Evolutionary conservation across 1,140 invertebrate genomes (phyloP), one percentile per base, ranked within the genome.

Genomic region (Helicoverpa armigera): DNA sequence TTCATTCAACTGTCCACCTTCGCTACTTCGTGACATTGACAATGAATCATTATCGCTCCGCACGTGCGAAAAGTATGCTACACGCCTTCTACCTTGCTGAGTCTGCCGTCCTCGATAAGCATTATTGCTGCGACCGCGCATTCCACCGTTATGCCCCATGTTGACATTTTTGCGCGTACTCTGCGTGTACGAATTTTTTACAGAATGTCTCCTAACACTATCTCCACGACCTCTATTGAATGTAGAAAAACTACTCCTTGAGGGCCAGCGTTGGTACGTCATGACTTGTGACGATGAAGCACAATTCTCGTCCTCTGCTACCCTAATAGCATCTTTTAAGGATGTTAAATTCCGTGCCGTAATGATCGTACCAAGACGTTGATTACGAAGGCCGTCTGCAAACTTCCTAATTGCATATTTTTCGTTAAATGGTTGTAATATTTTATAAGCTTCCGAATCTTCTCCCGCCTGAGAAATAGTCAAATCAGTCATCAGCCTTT

Each of bases 261-360:
- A 5, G 35, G 14, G 13, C 65, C 7, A 7, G 13, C 65, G 65
- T 50, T 13, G 35, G 35, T 50, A 10, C 2, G 18, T 10, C 48
- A 69, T 48, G 65, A 69, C 16, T 48, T 69, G 31, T 18, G n/a
- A 18, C 43, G 48, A 70, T 23, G 67, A 70, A 70, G 67, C 67
- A 50, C 43, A 51, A 63, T 14, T 3, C 10, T 70, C 67, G 50
- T 51, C 67, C 16, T 70, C 48, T 51, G 67, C 67, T 23, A 70
- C 43, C 67, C 43, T 70, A 18, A 70, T 70, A 16, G 67, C 67
- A 51, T 51, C 67, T 70, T 70, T 70, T 70, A 70, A 63, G 10
- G 12, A 63, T 13, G 60, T 63, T 35, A 63, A 31, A 63, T 63
- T 63, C 29, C 60, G 60, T 14, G 60, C 13, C 11, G 60, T 35